Evolutionary conservation across 2,113 vertebrate genomes (phyloP), one percentile per base, ranked within the genome.

Genomic region (Scolopax mira): DNA sequence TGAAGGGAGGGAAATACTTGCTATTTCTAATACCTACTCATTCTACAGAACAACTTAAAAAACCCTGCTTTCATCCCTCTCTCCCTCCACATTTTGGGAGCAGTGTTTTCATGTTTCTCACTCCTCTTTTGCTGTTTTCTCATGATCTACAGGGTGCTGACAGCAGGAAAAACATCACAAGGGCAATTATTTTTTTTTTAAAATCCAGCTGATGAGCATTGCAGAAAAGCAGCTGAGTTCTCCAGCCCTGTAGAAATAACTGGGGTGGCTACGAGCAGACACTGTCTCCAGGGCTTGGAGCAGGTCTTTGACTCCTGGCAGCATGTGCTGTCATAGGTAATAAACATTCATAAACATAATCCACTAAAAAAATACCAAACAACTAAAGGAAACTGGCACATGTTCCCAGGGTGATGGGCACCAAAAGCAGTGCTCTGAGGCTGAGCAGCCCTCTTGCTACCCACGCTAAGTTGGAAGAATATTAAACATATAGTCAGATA

Each of bases 211-310:
- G n/a, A 17, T 8, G 3, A 66, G 44, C 1, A 0, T 4, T 42
- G 41, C 44, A 72, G n/a, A 42, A 30, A 72, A 74, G 11, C 1
- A 0, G 16, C 17, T 0, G 4, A 61, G 11, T 33, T 57, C 28
- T 25, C 55, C 7, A 1, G 14, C n/a, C 13, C 39, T 48, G 11
- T 18, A 70, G 49, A 89, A 80, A 27, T 22, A 58, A 51, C 28
- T 2, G 7, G 24, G 49, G 33, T 8, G 17, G n/a, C 51, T 30
- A 33, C 1, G 3, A 42, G 27, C 3, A 0, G 23, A 25, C 49
- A 17, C 22, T 2, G 2, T 17, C 49, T 35, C 27, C 6, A 2
- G 48, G 74, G 52, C 28, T 69, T 1, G 0, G 74, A 79, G 73
- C 54, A 39, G 67, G 16, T 42, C 73, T 35, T 30, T 30, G 41